Percentiles rank a stretch among this genome's conserved stretches.
Conservation (phyloP, 2,888 invertebrate species). For the Deroplatys truncata region DNA sequence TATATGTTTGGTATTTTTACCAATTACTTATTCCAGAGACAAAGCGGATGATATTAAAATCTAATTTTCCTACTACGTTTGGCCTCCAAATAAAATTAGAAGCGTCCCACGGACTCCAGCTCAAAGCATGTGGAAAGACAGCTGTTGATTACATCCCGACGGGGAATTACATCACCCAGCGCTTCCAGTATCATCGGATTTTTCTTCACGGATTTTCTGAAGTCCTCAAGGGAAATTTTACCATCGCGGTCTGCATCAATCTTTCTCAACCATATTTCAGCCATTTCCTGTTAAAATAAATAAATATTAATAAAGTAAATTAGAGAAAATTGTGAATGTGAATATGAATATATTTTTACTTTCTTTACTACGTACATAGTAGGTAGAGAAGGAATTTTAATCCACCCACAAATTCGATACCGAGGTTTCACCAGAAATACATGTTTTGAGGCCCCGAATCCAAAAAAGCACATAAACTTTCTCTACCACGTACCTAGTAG, state of each 20-base stretch:
- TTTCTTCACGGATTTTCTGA: constrained; percentile 55
- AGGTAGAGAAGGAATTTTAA: too few species aligned
- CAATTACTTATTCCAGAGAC: too few species aligned
- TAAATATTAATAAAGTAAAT: neutral
- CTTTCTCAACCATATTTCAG: constrained; percentile 66
- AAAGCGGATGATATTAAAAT: too few species aligned
- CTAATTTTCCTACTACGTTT: neutral
- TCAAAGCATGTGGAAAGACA: constrained; percentile 41
- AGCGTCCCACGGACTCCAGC: neutral
- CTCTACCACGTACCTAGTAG: too few species aligned
- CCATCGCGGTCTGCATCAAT: constrained; percentile 74
- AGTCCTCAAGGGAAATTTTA: constrained; percentile 64
- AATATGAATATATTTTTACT: too few species aligned
- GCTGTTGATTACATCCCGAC: constrained; percentile 47
- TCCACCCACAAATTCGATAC: too few species aligned
- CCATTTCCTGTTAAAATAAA: constrained; percentile 57
- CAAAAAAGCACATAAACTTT: too few species aligned
- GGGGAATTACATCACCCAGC: constrained; percentile 70
- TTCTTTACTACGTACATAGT: too few species aligned
- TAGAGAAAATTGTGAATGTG: too few species aligned
- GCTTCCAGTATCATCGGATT: constrained; percentile 66
- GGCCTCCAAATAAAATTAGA: neutral
- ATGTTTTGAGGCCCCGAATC: too few species aligned
- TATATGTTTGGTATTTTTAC: too few species aligned
- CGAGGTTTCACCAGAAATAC: too few species aligned